A percentile compares a stretch with the other conserved stretches of the same genome.
Conservation (phyloP, 2,888 invertebrate species). For the Pediacus dermestoides region DNA sequence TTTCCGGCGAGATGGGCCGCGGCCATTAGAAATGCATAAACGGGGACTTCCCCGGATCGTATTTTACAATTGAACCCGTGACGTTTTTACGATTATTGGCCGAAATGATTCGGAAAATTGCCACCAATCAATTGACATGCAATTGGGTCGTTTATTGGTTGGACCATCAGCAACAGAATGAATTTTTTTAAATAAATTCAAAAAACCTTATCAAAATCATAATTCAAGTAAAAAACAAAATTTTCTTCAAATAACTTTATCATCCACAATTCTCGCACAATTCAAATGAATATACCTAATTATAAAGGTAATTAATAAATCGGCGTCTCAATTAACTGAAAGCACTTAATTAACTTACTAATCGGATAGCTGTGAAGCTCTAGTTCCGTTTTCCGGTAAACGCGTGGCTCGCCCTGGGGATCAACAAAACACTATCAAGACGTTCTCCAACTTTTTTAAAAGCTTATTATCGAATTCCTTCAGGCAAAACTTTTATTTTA, state of each 20-base stretch:
- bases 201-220: no score
- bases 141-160: conserved; percentile 5
- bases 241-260: no score
- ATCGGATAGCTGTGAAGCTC: conserved; percentile 41
- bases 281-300: no score
- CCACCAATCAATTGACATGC: conserved; percentile 30
- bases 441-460: conserved; percentile 49
- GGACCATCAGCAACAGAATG: no score
- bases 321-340: conserved; percentile 49
- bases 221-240: no score
- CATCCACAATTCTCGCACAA: no score
- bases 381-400: conserved; percentile 23
- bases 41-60: conserved; percentile 40
- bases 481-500: conserved; percentile 35
- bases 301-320: conserved; percentile 50
- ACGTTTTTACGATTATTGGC: conserved; percentile 39
- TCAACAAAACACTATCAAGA: conserved; percentile 47
- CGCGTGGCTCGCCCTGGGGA: conserved; percentile 36
- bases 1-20: conserved; percentile 47
- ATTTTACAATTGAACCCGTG: conserved; percentile 32
- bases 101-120: conserved; percentile 38
- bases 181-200: no score
- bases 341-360: conserved; percentile 51
- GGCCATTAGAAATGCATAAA: conserved; percentile 50
- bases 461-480: conserved; percentile 49